Evolutionary conservation across 2,888 invertebrate species (phyloP).

Genomic region (Spodoptera picta): DNA sequence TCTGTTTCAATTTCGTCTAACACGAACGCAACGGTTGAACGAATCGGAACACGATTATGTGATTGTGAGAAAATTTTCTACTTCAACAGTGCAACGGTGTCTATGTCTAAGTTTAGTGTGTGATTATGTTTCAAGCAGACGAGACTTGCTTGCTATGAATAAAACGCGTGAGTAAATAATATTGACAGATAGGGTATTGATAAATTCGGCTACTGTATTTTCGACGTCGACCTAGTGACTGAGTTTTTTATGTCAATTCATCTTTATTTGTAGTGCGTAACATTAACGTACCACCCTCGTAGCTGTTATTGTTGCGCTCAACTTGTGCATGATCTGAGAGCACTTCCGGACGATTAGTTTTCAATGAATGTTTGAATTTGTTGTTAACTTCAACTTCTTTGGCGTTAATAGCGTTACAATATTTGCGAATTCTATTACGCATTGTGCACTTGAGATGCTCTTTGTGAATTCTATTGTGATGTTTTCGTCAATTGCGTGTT

Average conservation of each 20-base stretch:
- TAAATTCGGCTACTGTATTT: slow-evolving; percentile 34
- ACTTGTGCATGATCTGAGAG: slow-evolving; percentile 83
- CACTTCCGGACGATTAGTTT: slow-evolving; percentile 85
- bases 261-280: slow-evolving; percentile 52
- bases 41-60: slow-evolving; percentile 86
- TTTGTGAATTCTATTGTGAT: slow-evolving; percentile 73
- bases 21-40: slow-evolving; percentile 86
- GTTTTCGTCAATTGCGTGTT: slow-evolving; percentile 77
- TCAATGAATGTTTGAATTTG: slow-evolving; percentile 86
- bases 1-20: slow-evolving; percentile 88
- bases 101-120: slow-evolving; percentile 79
- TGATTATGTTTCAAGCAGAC: slow-evolving; percentile 78
- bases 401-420: slow-evolving; percentile 87
- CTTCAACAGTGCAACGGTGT: slow-evolving; percentile 75
- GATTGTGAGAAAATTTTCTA: slow-evolving; percentile 87
- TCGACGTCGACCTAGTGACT: slow-evolving; percentile 55
- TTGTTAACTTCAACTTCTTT: slow-evolving; percentile 87
- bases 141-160: slow-evolving; percentile 81
- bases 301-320: slow-evolving; percentile 73
- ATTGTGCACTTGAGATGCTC: slow-evolving; percentile 78
- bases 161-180: slow-evolving; percentile 82
- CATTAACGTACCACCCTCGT: slow-evolving; percentile 77
- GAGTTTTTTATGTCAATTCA: slow-evolving; percentile 48
- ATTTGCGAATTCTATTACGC: slow-evolving; percentile 88
- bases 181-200: slow-evolving; percentile 42